phyloP scores from a whole-genome alignment of 2,888 invertebrate genomes.

The Chloroclystis v-ata region DNA sequence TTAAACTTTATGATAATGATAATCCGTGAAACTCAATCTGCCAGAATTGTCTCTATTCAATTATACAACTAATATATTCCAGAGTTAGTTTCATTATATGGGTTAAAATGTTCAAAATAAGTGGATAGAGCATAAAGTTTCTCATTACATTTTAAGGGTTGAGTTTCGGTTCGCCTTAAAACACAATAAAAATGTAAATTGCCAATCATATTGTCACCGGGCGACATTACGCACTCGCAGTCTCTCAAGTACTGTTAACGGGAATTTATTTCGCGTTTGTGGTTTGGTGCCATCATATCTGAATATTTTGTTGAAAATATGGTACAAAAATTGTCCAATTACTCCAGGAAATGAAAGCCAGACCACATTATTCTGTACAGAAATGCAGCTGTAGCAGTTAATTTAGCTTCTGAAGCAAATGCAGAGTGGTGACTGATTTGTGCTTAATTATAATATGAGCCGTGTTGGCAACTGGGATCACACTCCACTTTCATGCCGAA shows the following conservation, averaged over 20 bases:
- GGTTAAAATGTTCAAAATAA: slow-evolving; percentile 9
- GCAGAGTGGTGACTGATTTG: too few species aligned
- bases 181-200: slow-evolving; percentile 49
- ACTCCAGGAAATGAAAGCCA: background rate
- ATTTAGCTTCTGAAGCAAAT: too few species aligned
- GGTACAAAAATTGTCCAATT: background rate
- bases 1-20: too few species aligned
- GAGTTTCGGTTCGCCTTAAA: slow-evolving; percentile 34
- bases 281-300: background rate
- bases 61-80: too few species aligned
- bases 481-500: too few species aligned
- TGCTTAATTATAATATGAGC: too few species aligned
- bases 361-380: too few species aligned
- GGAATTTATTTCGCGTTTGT: slow-evolving; percentile 16
- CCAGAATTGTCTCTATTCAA: too few species aligned
- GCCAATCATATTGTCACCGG: slow-evolving; percentile 42
- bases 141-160: slow-evolving; percentile 33
- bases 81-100: too few species aligned
- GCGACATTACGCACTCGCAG: slow-evolving; percentile 32
- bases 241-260: slow-evolving; percentile 27
- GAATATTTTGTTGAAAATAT: background rate
- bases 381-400: too few species aligned
- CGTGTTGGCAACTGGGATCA: too few species aligned
- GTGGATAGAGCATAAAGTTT: slow-evolving; percentile 11
- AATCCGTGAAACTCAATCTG: too few species aligned